These are phyloP conservation scores for Cyprinodon brontotheroides DNA, from an alignment of 2,113 vertebrate species.

Conservation along the genomic window DNA sequence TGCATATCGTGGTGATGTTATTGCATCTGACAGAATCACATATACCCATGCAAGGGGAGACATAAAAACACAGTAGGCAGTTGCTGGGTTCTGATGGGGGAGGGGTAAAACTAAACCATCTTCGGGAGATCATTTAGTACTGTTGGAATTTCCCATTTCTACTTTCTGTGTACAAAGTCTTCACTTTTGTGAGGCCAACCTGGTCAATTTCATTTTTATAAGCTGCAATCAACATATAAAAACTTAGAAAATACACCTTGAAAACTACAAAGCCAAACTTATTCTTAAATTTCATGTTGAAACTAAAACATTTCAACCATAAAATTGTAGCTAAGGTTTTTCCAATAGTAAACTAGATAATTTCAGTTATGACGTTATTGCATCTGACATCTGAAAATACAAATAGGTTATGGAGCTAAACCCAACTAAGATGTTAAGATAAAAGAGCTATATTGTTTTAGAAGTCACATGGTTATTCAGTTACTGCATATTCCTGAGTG, in stretches of 20 bases:
- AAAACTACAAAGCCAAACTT: neutral
- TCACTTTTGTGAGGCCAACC: neutral
- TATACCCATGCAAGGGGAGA: slow-evolving; percentile 33
- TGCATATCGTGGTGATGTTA: slow-evolving; percentile 47
- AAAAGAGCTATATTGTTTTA: slow-evolving; percentile 5
- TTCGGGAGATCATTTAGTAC: slow-evolving; percentile 24
- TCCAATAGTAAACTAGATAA: neutral
- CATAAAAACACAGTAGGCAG: slow-evolving; percentile 21
- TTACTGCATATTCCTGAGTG: slow-evolving; percentile 3
- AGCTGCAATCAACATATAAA: neutral
- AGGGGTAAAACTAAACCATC: slow-evolving; percentile 13
- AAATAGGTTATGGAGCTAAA: neutral
- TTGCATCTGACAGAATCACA: slow-evolving; percentile 54
- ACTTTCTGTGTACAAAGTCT: neutral
- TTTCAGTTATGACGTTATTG: neutral
- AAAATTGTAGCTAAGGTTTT: neutral
- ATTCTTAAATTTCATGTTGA: neutral
- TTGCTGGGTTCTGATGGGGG: slow-evolving; percentile 16
- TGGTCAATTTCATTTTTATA: no score
- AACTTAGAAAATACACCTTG: neutral
- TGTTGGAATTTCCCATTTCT: slow-evolving; percentile 4
- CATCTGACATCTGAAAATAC: neutral
- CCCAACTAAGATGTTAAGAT: neutral
- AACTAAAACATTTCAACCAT: neutral
- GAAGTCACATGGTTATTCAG: neutral